Evolutionary conservation across 2,113 vertebrate genomes (phyloP), one percentile per base, ranked within the genome.

Genomic region (mouse (Mus musculus)): DNA sequence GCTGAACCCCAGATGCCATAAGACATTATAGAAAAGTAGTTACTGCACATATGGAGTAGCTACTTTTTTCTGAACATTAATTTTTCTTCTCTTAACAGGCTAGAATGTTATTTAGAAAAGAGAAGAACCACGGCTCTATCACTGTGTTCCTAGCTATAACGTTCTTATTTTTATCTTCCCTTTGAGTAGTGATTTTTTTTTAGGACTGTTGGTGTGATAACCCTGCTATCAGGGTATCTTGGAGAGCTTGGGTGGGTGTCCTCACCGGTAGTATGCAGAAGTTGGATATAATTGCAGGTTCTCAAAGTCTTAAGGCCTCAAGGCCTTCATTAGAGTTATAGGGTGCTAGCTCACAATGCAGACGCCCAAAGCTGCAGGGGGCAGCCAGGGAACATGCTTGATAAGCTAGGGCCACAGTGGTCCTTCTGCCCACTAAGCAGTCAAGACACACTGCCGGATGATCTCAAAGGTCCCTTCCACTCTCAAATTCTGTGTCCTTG

Each of bases 1-100:
- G 96, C 93, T 97, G 96, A 97, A 97, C 95, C 97, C 97, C 92
- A 97, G 93, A 97, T 98, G 96, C 97, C 97, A 81, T 93, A 96
- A 97, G 96, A 97, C 77, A 95, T 96, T 96, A 97, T 85, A 97
- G 96, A 91, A 97, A 94, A 97, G 96, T 89, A 98, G 93, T 97
- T 95, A 95, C 95, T 73, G 77, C 90, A 90, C 97, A 97, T 97
- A 97, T 85, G 96, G 97, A 88, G 95, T 89, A 89, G 91, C 98
- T 92, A 91, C 97, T 96, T 95, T 95, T 71, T 95, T 96, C 97
- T 96, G 97, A 97, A 96, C 96, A 93, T 97, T 97, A 97, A 97
- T 97, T 97, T 97, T 95, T 96, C 91, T 96, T 96, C 81, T 96
- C 93, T 96, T 97, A 98, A 97, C 90, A 95, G 89, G 67, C 75